Evolutionary conservation across 2,888 invertebrate species (phyloP).

Genomic region (Fragum whitleyi): DNA sequence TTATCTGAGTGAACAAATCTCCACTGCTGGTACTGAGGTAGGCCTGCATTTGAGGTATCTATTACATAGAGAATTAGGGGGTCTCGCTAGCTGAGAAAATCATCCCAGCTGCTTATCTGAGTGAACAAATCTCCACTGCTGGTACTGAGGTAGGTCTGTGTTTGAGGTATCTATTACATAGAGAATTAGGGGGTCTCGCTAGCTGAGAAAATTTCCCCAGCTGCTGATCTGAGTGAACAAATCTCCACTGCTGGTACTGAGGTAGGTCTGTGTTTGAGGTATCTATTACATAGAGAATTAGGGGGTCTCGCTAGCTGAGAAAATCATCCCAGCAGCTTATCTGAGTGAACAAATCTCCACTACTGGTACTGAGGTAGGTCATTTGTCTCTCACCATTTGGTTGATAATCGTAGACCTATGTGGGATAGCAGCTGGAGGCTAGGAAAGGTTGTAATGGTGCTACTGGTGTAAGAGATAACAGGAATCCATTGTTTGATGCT

Average conservation of each 20-base stretch:
- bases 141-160: slow-evolving; percentile 97
- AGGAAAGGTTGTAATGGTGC: too few relatives aligned
- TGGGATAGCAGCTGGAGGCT: too few relatives aligned
- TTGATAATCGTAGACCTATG: too few relatives aligned
- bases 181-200: slow-evolving; percentile 99
- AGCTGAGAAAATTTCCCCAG: slow-evolving; percentile 99
- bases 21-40: slow-evolving; percentile 98
- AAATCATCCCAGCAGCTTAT: slow-evolving; percentile 99
- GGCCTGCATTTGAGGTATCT: too few relatives aligned
- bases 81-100: slow-evolving; percentile 99
- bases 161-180: too few relatives aligned
- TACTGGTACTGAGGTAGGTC: slow-evolving; percentile 97
- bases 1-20: slow-evolving; percentile 99
- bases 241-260: slow-evolving; percentile 99
- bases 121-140: slow-evolving; percentile 99
- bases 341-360: slow-evolving; percentile 99
- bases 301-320: slow-evolving; percentile 98
- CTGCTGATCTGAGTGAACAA: slow-evolving; percentile 99
- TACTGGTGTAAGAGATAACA: too few relatives aligned
- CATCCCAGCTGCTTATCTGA: slow-evolving; percentile 99
- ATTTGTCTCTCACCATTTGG: too few relatives aligned
- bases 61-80: slow-evolving; percentile 99
- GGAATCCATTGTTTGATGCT: too few relatives aligned
- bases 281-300: slow-evolving; percentile 99
- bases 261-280: too few relatives aligned